Percentiles rank a stretch among this genome's conserved stretches.
phyloP scores from a whole-genome alignment of 1,140 invertebrate genomes.

The Drosophila equinoxialis region DNA sequence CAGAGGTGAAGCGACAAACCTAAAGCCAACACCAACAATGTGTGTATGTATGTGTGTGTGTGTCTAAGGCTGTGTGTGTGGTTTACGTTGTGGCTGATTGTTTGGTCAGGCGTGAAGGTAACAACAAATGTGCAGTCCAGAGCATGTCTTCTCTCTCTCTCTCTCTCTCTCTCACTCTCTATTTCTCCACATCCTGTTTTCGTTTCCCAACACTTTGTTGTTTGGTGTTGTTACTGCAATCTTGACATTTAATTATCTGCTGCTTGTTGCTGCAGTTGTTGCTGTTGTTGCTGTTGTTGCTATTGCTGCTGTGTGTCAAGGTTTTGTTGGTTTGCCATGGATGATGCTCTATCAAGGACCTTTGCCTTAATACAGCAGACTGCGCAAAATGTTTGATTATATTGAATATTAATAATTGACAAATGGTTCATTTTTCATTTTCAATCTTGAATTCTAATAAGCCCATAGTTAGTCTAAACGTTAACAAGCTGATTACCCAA shows the following conservation, averaged over 20 bases:
- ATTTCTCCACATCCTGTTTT: background rate
- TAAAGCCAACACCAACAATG: slow-evolving; percentile 15
- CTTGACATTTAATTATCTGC: slow-evolving; percentile 73
- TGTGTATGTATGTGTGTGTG: background rate
- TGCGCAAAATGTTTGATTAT: slow-evolving; percentile 34
- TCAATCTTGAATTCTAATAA: no score
- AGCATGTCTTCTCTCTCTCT: background rate
- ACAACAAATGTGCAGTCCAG: slow-evolving; percentile 29
- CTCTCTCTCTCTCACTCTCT: background rate
- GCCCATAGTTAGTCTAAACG: background rate
- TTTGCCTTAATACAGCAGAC: slow-evolving; percentile 34
- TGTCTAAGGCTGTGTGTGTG: slow-evolving; percentile 10
- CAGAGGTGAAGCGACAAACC: slow-evolving; percentile 55
- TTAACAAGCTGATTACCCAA: no score
- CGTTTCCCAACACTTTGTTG: background rate
- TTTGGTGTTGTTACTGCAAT: slow-evolving; percentile 41
- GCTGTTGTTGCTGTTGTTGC: slow-evolving; percentile 17
- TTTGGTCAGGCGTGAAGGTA: slow-evolving; percentile 35
- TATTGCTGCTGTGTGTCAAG: slow-evolving; percentile 31
- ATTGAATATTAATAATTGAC: slow-evolving; percentile 3
- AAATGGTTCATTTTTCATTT: background rate
- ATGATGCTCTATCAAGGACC: slow-evolving; percentile 36
- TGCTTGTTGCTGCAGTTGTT: slow-evolving; percentile 27
- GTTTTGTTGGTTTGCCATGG: slow-evolving; percentile 32
- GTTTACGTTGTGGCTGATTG: slow-evolving; percentile 32